Percentiles rank a stretch among this genome's conserved stretches.
Evolutionary conservation across 2,888 invertebrate genomes (phyloP).

Genomic region (Drosophila siamana): DNA sequence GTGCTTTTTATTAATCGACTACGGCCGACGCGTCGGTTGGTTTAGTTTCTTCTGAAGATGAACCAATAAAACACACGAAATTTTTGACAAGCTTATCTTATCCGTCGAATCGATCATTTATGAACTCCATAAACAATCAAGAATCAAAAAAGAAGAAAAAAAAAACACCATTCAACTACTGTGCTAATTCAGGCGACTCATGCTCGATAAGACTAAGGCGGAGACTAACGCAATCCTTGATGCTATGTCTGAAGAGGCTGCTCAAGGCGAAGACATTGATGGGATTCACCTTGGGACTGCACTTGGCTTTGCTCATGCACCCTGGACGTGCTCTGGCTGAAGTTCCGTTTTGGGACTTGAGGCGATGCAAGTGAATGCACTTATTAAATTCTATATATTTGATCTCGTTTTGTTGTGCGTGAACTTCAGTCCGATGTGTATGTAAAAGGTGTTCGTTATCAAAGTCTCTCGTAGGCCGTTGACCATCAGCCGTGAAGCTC

Average conservation of each 20-base stretch:
- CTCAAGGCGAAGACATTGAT: constrained; percentile 7
- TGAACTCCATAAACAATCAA: constrained; percentile 11
- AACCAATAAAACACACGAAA: constrained; percentile 8
- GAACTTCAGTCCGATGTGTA: constrained; percentile 4
- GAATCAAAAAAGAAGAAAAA: background rate
- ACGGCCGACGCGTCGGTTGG: constrained; percentile 2
- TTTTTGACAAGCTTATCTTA: constrained; percentile 33
- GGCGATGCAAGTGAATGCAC: constrained; percentile 57
- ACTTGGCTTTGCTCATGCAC: constrained; percentile 4
- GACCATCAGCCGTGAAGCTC: constrained; percentile 25
- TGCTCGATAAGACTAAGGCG: constrained; percentile 11
- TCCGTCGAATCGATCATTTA: constrained; percentile 31
- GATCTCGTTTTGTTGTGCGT: background rate
- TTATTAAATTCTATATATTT: constrained; percentile 44
- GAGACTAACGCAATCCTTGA: constrained; percentile 23
- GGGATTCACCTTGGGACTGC: constrained; percentile 25
- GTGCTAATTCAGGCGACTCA: background rate
- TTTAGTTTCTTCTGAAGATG: constrained; percentile 16
- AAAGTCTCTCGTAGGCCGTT: constrained; percentile 27
- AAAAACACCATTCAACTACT: constrained; percentile 18
- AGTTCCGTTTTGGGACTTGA: constrained; percentile 40
- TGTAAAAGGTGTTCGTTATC: constrained; percentile 46
- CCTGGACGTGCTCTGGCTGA: constrained; percentile 4
- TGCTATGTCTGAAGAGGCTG: constrained; percentile 2
- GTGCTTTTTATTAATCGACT: constrained; percentile 31